phyloP scores from a whole-genome alignment of 2,888 invertebrate genomes.

The Apamea crenata region DNA sequence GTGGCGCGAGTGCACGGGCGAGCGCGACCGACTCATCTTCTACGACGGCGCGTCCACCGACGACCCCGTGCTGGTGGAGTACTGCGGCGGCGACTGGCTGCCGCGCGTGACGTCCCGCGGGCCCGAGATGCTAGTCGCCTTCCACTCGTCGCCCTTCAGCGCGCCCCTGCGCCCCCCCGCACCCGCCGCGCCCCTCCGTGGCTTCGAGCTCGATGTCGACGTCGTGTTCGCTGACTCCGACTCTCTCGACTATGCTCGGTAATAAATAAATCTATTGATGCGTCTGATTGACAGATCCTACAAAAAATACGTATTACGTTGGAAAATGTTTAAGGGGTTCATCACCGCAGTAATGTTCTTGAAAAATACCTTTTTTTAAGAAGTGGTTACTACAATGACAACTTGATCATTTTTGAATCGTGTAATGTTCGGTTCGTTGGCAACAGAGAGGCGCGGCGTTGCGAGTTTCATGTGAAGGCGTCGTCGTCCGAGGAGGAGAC shows the following conservation, averaged over 20 bases:
- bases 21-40: slow-evolving; percentile 95
- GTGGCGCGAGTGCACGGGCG: slow-evolving; percentile 95
- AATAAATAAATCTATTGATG: slow-evolving; percentile 44
- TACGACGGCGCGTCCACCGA: slow-evolving; percentile 96
- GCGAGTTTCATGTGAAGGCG: slow-evolving; percentile 94
- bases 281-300: background rate
- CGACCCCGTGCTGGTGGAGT: slow-evolving; percentile 95
- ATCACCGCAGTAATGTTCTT: background rate
- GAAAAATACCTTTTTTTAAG: background rate
- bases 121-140: slow-evolving; percentile 96
- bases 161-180: slow-evolving; percentile 92
- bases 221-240: slow-evolving; percentile 97
- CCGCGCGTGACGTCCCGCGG: slow-evolving; percentile 93
- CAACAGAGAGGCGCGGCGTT: slow-evolving; percentile 89
- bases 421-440: background rate
- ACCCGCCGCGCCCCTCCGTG: slow-evolving; percentile 93
- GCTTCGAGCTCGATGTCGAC: slow-evolving; percentile 95
- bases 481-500: slow-evolving; percentile 91
- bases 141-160: slow-evolving; percentile 96
- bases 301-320: no score
- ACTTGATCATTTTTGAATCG: background rate
- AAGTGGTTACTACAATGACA: background rate
- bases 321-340: background rate
- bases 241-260: slow-evolving; percentile 94
- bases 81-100: slow-evolving; percentile 96